Conservation (phyloP, 1,140 invertebrate species). For the Papilio glaucus region DNA sequence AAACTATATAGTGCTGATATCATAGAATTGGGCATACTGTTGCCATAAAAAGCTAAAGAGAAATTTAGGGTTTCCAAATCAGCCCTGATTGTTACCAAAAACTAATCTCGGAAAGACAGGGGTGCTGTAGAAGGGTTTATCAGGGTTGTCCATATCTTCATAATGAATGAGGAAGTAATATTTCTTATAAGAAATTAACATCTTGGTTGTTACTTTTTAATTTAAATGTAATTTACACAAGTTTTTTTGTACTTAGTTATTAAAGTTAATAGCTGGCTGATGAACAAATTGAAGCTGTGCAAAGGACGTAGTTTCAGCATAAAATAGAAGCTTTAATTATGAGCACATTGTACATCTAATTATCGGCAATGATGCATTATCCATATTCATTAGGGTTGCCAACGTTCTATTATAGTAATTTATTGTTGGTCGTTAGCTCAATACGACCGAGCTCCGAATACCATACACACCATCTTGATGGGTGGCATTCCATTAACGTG, state of each 20-base stretch:
- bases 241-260: not conserved
- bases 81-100: no score
- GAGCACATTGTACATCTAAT: slow-evolving; percentile 18
- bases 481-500: no score
- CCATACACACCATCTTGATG: no score
- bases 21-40: no score
- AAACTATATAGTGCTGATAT: no score
- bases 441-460: no score
- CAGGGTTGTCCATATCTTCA: no score
- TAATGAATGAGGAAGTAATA: no score
- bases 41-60: no score
- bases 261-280: not conserved
- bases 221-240: not conserved
- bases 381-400: slow-evolving; percentile 19
- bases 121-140: no score
- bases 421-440: not conserved
- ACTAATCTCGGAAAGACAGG: no score
- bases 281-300: not conserved
- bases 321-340: slow-evolving; percentile 19
- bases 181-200: not conserved
- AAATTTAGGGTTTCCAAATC: no score
- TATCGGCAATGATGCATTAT: slow-evolving; percentile 14
- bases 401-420: not conserved
- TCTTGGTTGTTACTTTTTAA: slow-evolving; percentile 3
- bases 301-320: not conserved